Percentiles rank a stretch among this genome's conserved stretches.
Evolutionary conservation across 1,140 invertebrate species (phyloP).

Genomic region (Neodiprion fabricii): DNA sequence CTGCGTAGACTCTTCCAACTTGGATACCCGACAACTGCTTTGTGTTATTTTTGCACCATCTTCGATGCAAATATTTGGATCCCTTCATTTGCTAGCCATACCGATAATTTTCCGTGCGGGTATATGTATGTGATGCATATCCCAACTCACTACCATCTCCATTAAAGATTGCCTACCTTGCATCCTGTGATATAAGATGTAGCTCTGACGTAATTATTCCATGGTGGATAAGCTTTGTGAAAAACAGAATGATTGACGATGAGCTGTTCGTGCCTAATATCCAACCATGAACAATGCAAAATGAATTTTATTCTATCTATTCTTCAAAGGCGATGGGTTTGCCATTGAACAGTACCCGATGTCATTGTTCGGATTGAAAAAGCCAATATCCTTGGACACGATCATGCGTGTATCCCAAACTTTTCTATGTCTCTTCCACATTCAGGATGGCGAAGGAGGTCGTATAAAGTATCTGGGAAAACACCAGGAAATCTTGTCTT

Average conservation of each 20-base stretch:
- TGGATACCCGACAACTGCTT: slow-evolving; percentile 78
- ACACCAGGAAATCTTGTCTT: slow-evolving; percentile 80
- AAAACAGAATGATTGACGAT: slow-evolving; percentile 91
- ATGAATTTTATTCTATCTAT: slow-evolving; percentile 80
- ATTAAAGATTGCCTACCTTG: slow-evolving; percentile 62
- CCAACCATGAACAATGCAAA: slow-evolving; percentile 88
- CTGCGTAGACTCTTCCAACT: slow-evolving; percentile 81
- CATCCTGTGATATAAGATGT: slow-evolving; percentile 66
- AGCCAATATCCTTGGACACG: slow-evolving; percentile 84
- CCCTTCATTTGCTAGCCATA: slow-evolving; percentile 89
- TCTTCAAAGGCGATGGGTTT: slow-evolving; percentile 85
- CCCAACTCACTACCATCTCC: slow-evolving; percentile 76
- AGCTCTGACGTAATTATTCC: slow-evolving; percentile 79
- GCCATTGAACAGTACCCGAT: slow-evolving; percentile 91
- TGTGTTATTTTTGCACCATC: slow-evolving; percentile 80
- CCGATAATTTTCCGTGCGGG: slow-evolving; percentile 85
- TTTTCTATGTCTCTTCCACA: no score
- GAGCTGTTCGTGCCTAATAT: slow-evolving; percentile 82
- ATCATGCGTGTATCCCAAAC: slow-evolving; percentile 91
- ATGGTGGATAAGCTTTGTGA: slow-evolving; percentile 82
- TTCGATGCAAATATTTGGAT: slow-evolving; percentile 87
- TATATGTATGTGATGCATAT: slow-evolving; percentile 88
- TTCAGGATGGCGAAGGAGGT: slow-evolving; percentile 88
- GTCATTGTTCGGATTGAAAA: slow-evolving; percentile 91
- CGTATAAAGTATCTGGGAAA: slow-evolving; percentile 77